phyloP scores from a whole-genome alignment of 2,888 invertebrate genomes.

The Acrobasis suavella region DNA sequence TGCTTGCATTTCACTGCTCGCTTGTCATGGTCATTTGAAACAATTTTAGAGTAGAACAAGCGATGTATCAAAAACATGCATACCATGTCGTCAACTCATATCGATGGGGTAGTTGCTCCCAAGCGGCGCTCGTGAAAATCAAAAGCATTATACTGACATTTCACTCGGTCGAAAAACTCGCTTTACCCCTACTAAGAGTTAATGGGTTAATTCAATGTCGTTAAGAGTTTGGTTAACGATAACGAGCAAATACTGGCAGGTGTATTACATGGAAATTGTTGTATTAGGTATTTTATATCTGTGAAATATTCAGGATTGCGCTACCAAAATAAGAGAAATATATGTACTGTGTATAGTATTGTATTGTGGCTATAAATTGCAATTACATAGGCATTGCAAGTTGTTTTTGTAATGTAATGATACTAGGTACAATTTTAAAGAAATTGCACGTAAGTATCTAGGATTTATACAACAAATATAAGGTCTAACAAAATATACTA shows the following conservation, averaged over 20 bases:
- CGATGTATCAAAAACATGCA: no score
- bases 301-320: neutral
- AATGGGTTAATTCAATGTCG: slow-evolving; percentile 12
- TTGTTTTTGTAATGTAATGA: no score
- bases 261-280: slow-evolving; percentile 4
- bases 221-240: slow-evolving; percentile 16
- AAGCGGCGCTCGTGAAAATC: slow-evolving; percentile 29
- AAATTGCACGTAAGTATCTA: no score
- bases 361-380: neutral
- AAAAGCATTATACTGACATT: slow-evolving; percentile 17
- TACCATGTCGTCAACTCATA: no score
- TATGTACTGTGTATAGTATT: neutral
- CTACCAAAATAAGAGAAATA: neutral
- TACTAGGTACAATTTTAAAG: no score
- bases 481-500: no score
- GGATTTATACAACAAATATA: no score
- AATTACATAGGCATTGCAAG: no score
- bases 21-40: no score
- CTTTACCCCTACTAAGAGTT: slow-evolving; percentile 14
- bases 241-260: slow-evolving; percentile 10
- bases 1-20: no score
- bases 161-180: slow-evolving; percentile 14
- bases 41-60: no score
- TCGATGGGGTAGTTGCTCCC: neutral
- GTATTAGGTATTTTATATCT: neutral